Conservation (phyloP, 2,113 vertebrate genomes). For the Genyomyrus donnyi region DNA sequence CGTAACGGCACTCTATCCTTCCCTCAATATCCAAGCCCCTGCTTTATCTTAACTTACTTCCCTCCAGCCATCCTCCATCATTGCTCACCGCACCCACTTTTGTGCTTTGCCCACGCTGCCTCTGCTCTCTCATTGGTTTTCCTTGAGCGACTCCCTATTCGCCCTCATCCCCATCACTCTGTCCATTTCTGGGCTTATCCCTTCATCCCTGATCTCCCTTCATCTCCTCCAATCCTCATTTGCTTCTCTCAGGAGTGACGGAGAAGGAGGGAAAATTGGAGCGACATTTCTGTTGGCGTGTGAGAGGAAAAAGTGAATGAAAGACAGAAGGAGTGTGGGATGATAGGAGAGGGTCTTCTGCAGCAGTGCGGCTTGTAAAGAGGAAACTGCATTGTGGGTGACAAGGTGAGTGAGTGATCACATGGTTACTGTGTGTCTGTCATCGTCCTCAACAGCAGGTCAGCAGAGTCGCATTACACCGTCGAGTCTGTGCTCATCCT, state of each 20-base stretch:
- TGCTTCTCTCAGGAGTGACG: slow-evolving; percentile 52
- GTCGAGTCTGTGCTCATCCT: background rate
- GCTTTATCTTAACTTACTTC: background rate
- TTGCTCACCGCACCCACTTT: background rate
- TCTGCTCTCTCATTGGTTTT: slow-evolving; percentile 15
- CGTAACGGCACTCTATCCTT: background rate
- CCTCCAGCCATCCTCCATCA: background rate
- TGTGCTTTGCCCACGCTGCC: slow-evolving; percentile 31
- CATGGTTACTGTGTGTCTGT: background rate
- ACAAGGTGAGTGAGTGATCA: slow-evolving; percentile 9
- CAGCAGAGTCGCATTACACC: background rate
- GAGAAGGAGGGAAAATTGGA: slow-evolving; percentile 34
- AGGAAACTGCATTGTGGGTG: background rate
- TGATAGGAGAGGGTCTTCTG: background rate
- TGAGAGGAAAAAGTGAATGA: rapidly evolving
- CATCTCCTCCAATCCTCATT: slow-evolving; percentile 67
- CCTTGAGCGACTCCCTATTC: slow-evolving; percentile 15
- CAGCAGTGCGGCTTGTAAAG: background rate
- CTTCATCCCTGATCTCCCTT: slow-evolving; percentile 66
- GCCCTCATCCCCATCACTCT: slow-evolving; percentile 45
- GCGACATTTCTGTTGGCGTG: background rate
- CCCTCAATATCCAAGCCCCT: background rate
- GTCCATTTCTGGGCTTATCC: slow-evolving; percentile 62
- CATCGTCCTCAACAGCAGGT: background rate
- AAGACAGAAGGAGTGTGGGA: background rate